Base-by-base conservation (phyloP, 2,797 vertebrate genomes). In the Onychomys leucogaster region DNA sequence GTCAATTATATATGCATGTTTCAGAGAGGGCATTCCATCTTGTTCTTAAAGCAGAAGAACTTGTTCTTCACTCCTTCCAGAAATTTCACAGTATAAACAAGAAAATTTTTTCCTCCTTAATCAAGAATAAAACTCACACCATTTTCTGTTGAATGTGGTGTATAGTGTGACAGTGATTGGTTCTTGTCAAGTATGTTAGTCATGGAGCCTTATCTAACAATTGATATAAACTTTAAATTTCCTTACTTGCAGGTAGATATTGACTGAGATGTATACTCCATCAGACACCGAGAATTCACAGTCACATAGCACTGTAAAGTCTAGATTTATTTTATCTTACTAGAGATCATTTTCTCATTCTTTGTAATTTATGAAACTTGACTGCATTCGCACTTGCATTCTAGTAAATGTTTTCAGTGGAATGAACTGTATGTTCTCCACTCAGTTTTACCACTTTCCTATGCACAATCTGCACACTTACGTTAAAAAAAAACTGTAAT, bases 291-390 rank as follows among this genome's bases (percentile, higher is more conserved):
- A 84, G 94, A 87, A 78, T 61, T 76, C 93, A 73, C n/a, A 94
- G 43, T 49, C 84, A 95, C 98, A 73, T 43, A 88, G 82, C 63
- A 77, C 67, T 83, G 37, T 76, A 94, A 94, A 82, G 77, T 71
- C 73, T 94, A 83, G n/a, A 11, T 97, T 96, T 94, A 96, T 97
- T 92, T 75, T 17, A 85, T 90, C 29, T 82, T 94, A 76, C 73
- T 94, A 87, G 89, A 97, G 86, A 96, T 96, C 71, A 91, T 96
- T 94, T 82, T 78, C 63, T 97, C 84, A 94, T 95, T 98, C 97
- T 89, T 78, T 96, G 43, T 94, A 92, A 96, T 46, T 95, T 67
- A 25, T 63, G 34, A 67, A 61, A 80, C 94, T 67, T 91, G 43
- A 81, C 32, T 65, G 0, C 23, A 46, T 80, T 94, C 93, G 71